These are phyloP conservation scores for Rhaphigaster nebulosa DNA, from an alignment of 2,888 invertebrate species.

Conservation along the genomic window DNA sequence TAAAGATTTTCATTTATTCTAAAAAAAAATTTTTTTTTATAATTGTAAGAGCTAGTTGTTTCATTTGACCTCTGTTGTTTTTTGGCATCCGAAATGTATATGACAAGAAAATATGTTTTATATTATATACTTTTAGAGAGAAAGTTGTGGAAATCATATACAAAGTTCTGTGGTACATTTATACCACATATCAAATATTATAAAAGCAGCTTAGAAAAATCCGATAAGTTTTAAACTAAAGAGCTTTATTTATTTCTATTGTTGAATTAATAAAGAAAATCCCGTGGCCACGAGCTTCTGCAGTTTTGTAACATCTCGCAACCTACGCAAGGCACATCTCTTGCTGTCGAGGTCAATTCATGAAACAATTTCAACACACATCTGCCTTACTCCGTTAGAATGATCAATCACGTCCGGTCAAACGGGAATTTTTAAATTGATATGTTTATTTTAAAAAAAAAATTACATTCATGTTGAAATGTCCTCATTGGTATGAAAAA, in stretches of 20 bases:
- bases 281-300: neutral
- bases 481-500: no score
- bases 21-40: no score
- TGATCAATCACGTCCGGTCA: neutral
- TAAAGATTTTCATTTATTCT: no score
- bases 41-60: no score
- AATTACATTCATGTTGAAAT: no score
- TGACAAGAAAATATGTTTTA: neutral
- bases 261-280: neutral
- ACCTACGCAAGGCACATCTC: neutral
- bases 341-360: neutral
- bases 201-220: no score
- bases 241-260: neutral
- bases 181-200: no score
- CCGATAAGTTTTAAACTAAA: neutral
- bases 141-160: no score
- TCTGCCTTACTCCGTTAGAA: neutral
- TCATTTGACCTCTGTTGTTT: no score
- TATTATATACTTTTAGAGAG: neutral
- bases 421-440: neutral
- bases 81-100: no score
- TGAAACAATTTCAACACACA: slow-evolving; percentile 1
- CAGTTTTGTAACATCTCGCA: neutral
- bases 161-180: no score
- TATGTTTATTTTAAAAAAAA: no score